A percentile compares a stretch with the other conserved stretches of the same genome.
phyloP scores from a whole-genome alignment of 2,797 vertebrate species.

The Threskiornis aethiopicus region DNA sequence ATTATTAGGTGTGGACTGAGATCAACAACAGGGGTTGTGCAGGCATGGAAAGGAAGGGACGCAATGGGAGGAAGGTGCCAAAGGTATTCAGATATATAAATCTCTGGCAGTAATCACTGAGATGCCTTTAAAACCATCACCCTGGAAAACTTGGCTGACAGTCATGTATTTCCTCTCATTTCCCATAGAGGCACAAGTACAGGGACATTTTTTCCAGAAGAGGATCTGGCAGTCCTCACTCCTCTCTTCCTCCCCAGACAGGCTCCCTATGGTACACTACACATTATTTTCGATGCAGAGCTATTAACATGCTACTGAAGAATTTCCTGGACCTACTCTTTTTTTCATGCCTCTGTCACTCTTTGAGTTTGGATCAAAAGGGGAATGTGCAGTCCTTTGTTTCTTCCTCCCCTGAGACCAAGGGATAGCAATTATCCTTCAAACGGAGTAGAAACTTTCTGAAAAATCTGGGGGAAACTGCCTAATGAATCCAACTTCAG shows the following conservation, averaged over 20 bases:
- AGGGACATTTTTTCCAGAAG: not conserved
- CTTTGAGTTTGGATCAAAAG: conserved; percentile 4
- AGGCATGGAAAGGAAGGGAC: not conserved
- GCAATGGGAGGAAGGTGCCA: not conserved
- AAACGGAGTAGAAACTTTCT: conserved; percentile 10
- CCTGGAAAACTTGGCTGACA: not conserved
- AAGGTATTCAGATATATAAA: not conserved
- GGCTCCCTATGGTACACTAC: not conserved
- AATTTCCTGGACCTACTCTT: not conserved
- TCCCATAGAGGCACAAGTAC: not conserved
- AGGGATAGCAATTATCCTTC: conserved; percentile 12
- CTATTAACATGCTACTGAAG: not conserved
- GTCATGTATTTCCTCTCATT: not conserved
- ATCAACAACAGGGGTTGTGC: not conserved
- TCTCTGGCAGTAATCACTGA: not conserved
- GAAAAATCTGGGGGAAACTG: not conserved
- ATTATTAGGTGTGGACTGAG: not conserved
- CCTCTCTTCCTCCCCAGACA: not conserved
- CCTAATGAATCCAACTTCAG: not conserved
- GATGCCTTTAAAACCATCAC: not conserved
- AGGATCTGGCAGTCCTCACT: not conserved
- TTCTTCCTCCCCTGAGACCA: not conserved
- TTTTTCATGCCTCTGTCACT: not conserved
- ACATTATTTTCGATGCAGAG: not conserved
- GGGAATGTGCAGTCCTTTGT: not conserved